Evolutionary conservation across 92 coral and sea anemone species (phyloP).

Genomic region (Umimayanthus chanpuru): DNA sequence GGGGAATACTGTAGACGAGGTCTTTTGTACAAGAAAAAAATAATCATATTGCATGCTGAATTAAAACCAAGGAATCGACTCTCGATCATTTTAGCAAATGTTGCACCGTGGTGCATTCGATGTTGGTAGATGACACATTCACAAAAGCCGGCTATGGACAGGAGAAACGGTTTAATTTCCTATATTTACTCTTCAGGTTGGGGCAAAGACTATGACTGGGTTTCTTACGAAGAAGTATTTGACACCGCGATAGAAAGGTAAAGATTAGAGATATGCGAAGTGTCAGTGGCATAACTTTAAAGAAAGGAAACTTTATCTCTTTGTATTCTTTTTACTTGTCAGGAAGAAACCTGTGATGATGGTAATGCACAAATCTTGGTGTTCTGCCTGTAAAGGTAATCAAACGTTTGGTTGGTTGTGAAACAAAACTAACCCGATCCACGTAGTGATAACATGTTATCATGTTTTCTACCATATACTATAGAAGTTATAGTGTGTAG

Average conservation of each 20-base stretch:
- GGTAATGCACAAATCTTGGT: constrained; percentile 88
- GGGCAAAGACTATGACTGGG: constrained; percentile 72
- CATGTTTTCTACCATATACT: too few relatives aligned
- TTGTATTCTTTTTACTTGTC: background rate
- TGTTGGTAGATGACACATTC: constrained; percentile 10
- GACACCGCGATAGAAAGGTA: constrained; percentile 64
- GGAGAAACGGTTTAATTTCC: background rate
- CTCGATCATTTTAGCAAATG: too few relatives aligned
- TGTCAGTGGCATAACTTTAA: too few relatives aligned
- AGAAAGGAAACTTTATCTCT: background rate
- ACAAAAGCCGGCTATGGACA: background rate
- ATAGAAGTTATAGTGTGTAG: too few relatives aligned
- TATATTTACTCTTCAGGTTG: constrained; percentile 55
- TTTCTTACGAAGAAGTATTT: constrained; percentile 63
- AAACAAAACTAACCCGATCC: too few relatives aligned
- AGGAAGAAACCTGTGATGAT: constrained; percentile 82
- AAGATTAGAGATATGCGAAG: background rate
- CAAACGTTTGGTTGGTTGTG: background rate
- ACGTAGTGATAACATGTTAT: too few relatives aligned
- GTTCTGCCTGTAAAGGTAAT: constrained; percentile 89
- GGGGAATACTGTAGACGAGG: too few relatives aligned
- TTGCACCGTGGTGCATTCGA: too few relatives aligned
- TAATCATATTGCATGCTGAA: too few relatives aligned
- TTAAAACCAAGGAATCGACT: too few relatives aligned
- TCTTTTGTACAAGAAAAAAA: too few relatives aligned